Percentiles rank a stretch among this genome's conserved stretches.
Evolutionary conservation across 2,113 vertebrate species (phyloP).

Genomic region (Zosterops japonicus): DNA sequence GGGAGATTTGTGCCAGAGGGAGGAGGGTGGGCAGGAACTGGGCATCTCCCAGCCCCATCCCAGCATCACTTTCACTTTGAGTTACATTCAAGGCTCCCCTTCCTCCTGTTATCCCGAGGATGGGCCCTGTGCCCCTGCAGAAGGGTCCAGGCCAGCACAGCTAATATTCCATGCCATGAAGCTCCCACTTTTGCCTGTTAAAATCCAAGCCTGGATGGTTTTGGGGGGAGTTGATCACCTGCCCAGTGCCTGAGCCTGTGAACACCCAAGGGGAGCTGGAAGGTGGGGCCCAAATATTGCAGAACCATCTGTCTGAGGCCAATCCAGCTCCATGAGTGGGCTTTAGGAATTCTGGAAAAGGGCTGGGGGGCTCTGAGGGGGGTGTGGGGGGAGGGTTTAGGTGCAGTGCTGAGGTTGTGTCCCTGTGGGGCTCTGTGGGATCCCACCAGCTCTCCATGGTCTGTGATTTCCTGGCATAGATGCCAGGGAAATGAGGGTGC

Average conservation of each 20-base stretch:
- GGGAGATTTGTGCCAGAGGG: neutral
- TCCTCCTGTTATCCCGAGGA: neutral
- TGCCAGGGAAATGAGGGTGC: neutral
- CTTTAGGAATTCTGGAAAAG: neutral
- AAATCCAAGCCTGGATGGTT: neutral
- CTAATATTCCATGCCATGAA: rapidly evolving
- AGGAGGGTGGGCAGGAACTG: rapidly evolving
- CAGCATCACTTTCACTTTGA: rapidly evolving
- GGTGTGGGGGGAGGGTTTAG: rapidly evolving
- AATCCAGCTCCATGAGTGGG: rapidly evolving
- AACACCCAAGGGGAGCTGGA: neutral
- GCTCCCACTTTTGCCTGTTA: rapidly evolving
- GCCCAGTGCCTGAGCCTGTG: neutral
- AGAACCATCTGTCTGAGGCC: rapidly evolving
- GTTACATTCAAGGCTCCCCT: rapidly evolving
- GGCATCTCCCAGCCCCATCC: neutral
- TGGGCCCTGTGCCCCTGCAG: rapidly evolving
- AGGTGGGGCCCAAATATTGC: rapidly evolving
- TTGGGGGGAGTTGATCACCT: neutral
- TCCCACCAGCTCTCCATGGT: rapidly evolving
- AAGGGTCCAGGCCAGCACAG: neutral
- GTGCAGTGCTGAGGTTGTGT: neutral
- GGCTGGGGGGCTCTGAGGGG: neutral
- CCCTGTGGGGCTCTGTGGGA: neutral
- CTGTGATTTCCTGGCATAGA: rapidly evolving